Evolutionary conservation across 2,888 invertebrate species (phyloP), one percentile per base, ranked within the genome.

Genomic region (Pristionchus exspectatus): DNA sequence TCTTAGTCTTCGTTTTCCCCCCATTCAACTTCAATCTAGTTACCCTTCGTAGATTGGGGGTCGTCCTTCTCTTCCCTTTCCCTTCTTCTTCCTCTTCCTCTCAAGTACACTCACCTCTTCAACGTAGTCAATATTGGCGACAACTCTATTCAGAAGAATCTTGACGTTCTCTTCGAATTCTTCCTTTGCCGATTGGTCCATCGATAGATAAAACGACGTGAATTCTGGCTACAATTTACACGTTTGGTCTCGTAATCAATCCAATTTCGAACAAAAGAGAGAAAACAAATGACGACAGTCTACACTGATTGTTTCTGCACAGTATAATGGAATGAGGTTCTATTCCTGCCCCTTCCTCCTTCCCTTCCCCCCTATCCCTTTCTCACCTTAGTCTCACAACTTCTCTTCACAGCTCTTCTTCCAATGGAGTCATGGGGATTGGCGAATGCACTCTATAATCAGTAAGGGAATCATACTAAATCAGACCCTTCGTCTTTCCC

Each of bases 381-480:
- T 27, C 83, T 59, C 18, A 88, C 88, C 81, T 88, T 88, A 2
- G 56, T 81, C 56, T 94, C 94, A 33, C 92, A 91, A 9, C 94
- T 91, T 84, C 94, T 87, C 81, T 94, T 94, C 88, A 92, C 86
- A 63, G 94, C 92, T 44, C 93, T 90, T 24, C 90, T 87, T n/a
- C 94, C 94, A 38, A 94, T 88, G 72, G 90, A 90, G 86, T 94
- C 94, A 88, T 94, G 94, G 0, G 94, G 93, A 89, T 94, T 94
- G 66, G 92, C 88, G 91, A 94, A 94, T 85, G 94, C 94, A 69
- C 93, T 91, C 93, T 94, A 89, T 87, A 92, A 87, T 33, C 30
- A 50, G n/a, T 30, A 12, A 87, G 56, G 87, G 30, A 74, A 33
- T 81, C 83, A 33, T 27, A 50, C 27, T 0, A 38, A 50, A 54